These are phyloP conservation scores for Rhimphoctona megacephalus DNA, from an alignment of 2,888 invertebrate genomes.

Conservation along the genomic window DNA sequence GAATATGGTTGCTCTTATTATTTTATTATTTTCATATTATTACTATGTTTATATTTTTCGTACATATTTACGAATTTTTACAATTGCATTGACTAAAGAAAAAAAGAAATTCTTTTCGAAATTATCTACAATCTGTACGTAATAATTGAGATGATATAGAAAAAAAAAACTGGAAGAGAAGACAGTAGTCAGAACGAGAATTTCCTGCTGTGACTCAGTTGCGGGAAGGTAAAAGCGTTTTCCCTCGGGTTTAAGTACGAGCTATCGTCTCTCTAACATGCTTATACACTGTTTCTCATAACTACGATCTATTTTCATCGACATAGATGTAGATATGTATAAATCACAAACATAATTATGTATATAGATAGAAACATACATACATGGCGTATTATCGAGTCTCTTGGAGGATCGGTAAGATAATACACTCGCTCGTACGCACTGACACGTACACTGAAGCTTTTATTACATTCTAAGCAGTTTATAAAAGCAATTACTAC, in stretches of 20 bases:
- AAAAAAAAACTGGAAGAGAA: neutral
- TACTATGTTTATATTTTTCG: neutral
- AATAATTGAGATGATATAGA: neutral
- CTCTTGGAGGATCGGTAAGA: slow-evolving; percentile 29
- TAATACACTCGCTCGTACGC: slow-evolving; percentile 16
- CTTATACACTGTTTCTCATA: slow-evolving; percentile 34
- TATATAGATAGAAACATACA: neutral
- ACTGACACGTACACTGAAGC: neutral
- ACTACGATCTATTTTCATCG: slow-evolving; percentile 40
- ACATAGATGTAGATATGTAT: slow-evolving; percentile 2
- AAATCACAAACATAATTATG: neutral
- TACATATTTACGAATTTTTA: neutral
- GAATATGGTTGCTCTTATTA: neutral
- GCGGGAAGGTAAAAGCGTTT: slow-evolving; percentile 19
- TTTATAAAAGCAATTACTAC: slow-evolving; percentile 45
- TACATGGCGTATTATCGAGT: slow-evolving; percentile 26
- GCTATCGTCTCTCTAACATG: neutral
- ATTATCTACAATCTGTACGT: neutral
- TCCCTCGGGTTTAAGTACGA: neutral
- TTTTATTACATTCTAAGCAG: slow-evolving; percentile 25
- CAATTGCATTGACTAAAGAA: neutral
- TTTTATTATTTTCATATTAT: neutral
- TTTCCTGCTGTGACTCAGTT: slow-evolving; percentile 2
- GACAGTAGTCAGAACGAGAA: neutral
- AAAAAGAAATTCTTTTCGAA: neutral